These are phyloP conservation scores for Danio aesculapii DNA, from an alignment of 2,797 vertebrate species.

Conservation along the genomic window DNA sequence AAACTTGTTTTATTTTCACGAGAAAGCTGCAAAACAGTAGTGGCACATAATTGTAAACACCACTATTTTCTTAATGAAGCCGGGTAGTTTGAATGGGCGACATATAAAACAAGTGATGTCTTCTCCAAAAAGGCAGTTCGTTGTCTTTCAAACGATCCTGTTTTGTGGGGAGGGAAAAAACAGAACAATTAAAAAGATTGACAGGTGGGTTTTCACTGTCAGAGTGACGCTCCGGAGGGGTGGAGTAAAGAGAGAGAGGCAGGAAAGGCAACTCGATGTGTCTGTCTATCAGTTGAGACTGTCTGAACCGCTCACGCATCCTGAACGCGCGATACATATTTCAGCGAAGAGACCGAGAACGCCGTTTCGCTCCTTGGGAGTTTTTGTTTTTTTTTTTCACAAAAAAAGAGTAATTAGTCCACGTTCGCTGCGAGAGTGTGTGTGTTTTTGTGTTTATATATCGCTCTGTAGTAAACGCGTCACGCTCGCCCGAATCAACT, in stretches of 20 bases:
- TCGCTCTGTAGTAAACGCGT: constrained; percentile 54
- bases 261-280: constrained; percentile 97
- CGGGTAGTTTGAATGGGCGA: constrained; percentile 3
- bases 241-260: constrained; percentile 94
- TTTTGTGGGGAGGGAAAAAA: constrained; percentile 72
- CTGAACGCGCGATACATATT: constrained; percentile 88
- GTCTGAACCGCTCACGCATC: constrained; percentile 93
- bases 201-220: constrained; percentile 99
- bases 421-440: constrained; percentile 77
- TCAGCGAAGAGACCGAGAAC: constrained; percentile 80
- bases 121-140: constrained; percentile 41
- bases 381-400: constrained; percentile 67
- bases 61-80: not conserved
- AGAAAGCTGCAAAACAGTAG: not conserved
- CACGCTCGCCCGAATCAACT: constrained; percentile 69
- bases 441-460: constrained; percentile 63
- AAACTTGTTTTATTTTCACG: constrained; percentile 31
- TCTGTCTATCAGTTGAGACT: constrained; percentile 99
- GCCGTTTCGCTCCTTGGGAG: constrained; percentile 85
- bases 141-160: constrained; percentile 48
- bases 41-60: not conserved
- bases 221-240: constrained; percentile 98
- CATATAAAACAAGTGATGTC: constrained; percentile 39
- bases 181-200: constrained; percentile 98
- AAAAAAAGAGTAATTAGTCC: constrained; percentile 71